Evolutionary conservation across 2,113 vertebrate genomes (phyloP), one percentile per base, ranked within the genome.

Genomic region (Osmerus eperlanus): DNA sequence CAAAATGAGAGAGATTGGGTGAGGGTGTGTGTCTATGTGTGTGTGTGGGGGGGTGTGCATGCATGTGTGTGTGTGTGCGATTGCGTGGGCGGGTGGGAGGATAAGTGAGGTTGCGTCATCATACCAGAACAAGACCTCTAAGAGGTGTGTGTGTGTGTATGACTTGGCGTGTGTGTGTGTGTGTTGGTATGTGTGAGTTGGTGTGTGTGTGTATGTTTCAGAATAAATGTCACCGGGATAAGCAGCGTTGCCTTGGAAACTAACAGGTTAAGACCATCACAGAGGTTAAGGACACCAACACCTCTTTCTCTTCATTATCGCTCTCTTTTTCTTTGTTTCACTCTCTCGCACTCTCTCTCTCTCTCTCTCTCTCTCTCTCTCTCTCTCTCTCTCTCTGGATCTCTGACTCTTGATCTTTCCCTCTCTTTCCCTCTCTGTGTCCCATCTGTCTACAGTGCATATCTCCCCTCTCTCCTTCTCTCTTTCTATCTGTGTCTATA

Each of bases 181-280:
- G 21, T 55, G 15, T 36, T n/a, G 51, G 61, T 65, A 47, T 55
- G 61, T 41, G 70, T 65, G 41, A 15, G 70, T 62, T 70, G 51
- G 56, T 75, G 28, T 59, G 29, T 73, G 60, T 67, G 64, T 21
- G 21, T 21, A 21, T 54, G 19, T 1, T 25, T 8, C 12, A 55
- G 79, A 72, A 66, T 75, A 78, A 80, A 86, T 83, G 72, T 80
- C 79, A 75, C 28, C 54, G 41, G 63, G 69, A 70, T 74, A 68
- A 78, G 72, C 73, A 28, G 63, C 19, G 81, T 86, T 82, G 77
- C 71, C 84, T 84, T 86, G 74, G 80, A 86, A 89, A 87, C 85
- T 47, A 71, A 76, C 71, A 74, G 77, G 73, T 81, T 76, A 86
- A 80, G 21, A 65, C 28, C 28, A n/a, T 36, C 68, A 81, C 21